Evolutionary conservation across 1,140 invertebrate species (phyloP).

Genomic region (Drosophila mayri): DNA sequence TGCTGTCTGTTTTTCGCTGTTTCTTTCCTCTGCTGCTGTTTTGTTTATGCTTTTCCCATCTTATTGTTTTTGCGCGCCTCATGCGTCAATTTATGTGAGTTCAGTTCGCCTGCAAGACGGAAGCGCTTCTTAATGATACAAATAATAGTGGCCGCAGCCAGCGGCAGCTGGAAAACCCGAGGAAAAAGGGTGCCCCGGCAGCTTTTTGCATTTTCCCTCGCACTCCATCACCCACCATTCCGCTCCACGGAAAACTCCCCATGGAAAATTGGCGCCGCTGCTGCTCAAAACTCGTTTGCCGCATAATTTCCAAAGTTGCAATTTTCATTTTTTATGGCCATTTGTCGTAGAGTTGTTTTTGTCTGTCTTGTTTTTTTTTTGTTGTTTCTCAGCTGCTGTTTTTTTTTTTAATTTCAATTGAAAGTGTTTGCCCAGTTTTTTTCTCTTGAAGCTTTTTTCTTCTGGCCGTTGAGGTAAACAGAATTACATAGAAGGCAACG

Average conservation of each 20-base stretch:
- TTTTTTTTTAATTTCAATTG: constrained; percentile 29
- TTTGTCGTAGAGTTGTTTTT: constrained; percentile 47
- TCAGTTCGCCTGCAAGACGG: constrained; percentile 52
- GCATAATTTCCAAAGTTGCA: constrained; percentile 72
- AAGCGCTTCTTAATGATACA: constrained; percentile 69
- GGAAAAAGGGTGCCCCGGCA: constrained; percentile 34
- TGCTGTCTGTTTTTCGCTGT: constrained; percentile 23
- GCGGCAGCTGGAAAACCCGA: constrained; percentile 32
- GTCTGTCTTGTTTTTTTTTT: not conserved
- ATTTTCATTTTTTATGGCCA: constrained; percentile 70
- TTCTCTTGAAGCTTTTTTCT: constrained; percentile 15
- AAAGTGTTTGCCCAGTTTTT: constrained; percentile 42
- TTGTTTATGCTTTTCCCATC: constrained; percentile 64
- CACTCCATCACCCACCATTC: not conserved
- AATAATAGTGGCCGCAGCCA: constrained; percentile 34
- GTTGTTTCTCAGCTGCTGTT: constrained; percentile 6
- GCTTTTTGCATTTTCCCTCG: constrained; percentile 22
- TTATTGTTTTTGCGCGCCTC: constrained; percentile 65
- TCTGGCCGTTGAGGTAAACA: constrained; percentile 54
- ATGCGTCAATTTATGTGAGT: constrained; percentile 66
- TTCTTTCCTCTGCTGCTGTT: constrained; percentile 28
- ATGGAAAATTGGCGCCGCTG: constrained; percentile 43
- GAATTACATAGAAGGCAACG: constrained; percentile 42
- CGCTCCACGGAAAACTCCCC: constrained; percentile 16
- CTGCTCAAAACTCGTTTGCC: constrained; percentile 65